phyloP scores from a whole-genome alignment of 2,888 invertebrate genomes.

The Agrochola macilenta region DNA sequence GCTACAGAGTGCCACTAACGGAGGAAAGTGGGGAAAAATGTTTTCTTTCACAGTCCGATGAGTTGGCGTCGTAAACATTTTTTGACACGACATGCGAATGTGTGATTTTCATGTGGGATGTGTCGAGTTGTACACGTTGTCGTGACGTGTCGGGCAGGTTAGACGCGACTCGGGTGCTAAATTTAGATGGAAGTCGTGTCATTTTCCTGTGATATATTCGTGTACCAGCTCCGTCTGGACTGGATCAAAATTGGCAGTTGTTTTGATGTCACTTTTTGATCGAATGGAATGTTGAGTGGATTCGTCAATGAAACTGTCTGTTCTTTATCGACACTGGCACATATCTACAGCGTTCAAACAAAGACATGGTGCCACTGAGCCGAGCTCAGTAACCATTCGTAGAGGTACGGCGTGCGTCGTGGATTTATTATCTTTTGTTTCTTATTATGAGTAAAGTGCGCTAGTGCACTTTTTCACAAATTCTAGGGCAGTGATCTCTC shows the following conservation, averaged over 20 bases:
- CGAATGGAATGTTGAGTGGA: slow-evolving; percentile 31
- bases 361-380: neutral
- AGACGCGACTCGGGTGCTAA: slow-evolving; percentile 33
- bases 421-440: neutral
- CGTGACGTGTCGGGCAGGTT: slow-evolving; percentile 41
- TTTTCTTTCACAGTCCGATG: slow-evolving; percentile 70
- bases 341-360: neutral
- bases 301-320: slow-evolving; percentile 18
- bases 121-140: slow-evolving; percentile 28
- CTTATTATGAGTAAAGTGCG: neutral
- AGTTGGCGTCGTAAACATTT: slow-evolving; percentile 63
- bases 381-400: neutral
- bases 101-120: slow-evolving; percentile 45
- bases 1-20: slow-evolving; percentile 71
- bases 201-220: slow-evolving; percentile 48
- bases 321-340: slow-evolving; percentile 24
- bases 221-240: slow-evolving; percentile 21
- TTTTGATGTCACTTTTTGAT: slow-evolving; percentile 42
- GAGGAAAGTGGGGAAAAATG: slow-evolving; percentile 72
- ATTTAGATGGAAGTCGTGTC: slow-evolving; percentile 44
- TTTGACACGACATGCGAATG: slow-evolving; percentile 47
- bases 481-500: neutral
- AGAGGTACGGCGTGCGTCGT: neutral
- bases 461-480: neutral
- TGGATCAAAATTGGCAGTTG: slow-evolving; percentile 40